A percentile compares a stretch with the other conserved stretches of the same genome.
Conservation (phyloP, 2,113 vertebrate genomes). For the Myotis brandtii region DNA sequence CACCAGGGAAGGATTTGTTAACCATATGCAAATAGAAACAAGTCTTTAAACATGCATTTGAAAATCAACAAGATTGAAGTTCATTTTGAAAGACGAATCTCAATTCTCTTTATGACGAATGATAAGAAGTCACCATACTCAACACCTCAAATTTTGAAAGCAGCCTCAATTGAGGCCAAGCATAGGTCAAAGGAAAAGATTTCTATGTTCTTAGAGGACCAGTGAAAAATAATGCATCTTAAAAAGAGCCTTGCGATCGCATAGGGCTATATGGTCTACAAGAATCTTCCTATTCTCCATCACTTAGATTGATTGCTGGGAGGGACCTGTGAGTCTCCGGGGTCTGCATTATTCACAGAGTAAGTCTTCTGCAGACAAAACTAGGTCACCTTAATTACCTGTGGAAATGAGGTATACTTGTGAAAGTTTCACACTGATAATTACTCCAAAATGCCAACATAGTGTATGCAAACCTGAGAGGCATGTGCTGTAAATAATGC, state of each 20-base stretch:
- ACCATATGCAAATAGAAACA: background rate
- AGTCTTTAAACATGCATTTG: background rate
- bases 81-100: slow-evolving; percentile 12
- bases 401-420: slow-evolving; percentile 71
- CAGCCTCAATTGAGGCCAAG: background rate
- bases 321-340: slow-evolving; percentile 74
- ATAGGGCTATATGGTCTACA: background rate
- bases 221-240: slow-evolving; percentile 51
- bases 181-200: slow-evolving; percentile 11
- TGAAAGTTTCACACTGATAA: slow-evolving; percentile 75
- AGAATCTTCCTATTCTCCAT: slow-evolving; percentile 54
- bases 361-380: slow-evolving; percentile 77
- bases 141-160: background rate
- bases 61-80: slow-evolving; percentile 17
- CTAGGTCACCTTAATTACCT: slow-evolving; percentile 82
- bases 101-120: background rate
- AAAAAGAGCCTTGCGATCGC: slow-evolving; percentile 32
- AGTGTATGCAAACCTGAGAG: slow-evolving; percentile 31
- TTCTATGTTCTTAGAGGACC: slow-evolving; percentile 4
- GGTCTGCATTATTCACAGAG: slow-evolving; percentile 75
- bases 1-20: background rate
- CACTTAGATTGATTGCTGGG: slow-evolving; percentile 73
- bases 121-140: background rate
- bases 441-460: slow-evolving; percentile 73
- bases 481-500: background rate